A percentile compares a stretch with the other conserved stretches of the same genome.
Conservation (phyloP, 2,888 invertebrate species). For the Ceratothoa steindachneri region DNA sequence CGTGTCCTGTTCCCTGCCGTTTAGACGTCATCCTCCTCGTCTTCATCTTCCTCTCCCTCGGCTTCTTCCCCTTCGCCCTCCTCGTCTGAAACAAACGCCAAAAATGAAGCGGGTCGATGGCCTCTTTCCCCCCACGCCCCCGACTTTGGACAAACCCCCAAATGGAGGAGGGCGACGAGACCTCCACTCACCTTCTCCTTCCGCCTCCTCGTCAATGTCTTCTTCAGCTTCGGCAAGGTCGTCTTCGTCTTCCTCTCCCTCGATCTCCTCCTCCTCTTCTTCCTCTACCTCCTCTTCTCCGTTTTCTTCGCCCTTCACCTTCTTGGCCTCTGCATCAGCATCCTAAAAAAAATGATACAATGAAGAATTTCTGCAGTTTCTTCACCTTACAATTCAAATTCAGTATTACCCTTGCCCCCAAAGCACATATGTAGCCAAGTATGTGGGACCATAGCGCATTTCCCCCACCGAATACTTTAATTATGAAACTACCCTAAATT, state of each 20-base stretch:
- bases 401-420: too few relatives aligned
- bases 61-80: not conserved
- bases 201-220: conserved; percentile 18
- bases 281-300: conserved; percentile 10
- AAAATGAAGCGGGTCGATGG: not conserved
- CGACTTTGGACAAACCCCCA: not conserved
- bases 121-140: not conserved
- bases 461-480: too few relatives aligned
- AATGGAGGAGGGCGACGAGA: not conserved
- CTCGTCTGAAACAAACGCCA: not conserved
- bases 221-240: conserved; percentile 20
- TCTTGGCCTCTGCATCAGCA: not conserved
- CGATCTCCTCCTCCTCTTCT: conserved; percentile 22
- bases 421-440: too few relatives aligned
- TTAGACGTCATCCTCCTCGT: not conserved
- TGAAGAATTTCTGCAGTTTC: too few relatives aligned
- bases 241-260: conserved; percentile 25
- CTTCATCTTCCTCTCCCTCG: not conserved
- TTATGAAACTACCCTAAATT: too few relatives aligned
- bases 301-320: not conserved
- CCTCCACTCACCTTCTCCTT: conserved; percentile 11
- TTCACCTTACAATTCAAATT: too few relatives aligned
- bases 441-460: too few relatives aligned
- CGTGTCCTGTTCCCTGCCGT: too few relatives aligned
- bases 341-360: not conserved